These are phyloP conservation scores for Crenichthys baileyi DNA, from an alignment of 2,797 vertebrate genomes.

Conservation along the genomic window DNA sequence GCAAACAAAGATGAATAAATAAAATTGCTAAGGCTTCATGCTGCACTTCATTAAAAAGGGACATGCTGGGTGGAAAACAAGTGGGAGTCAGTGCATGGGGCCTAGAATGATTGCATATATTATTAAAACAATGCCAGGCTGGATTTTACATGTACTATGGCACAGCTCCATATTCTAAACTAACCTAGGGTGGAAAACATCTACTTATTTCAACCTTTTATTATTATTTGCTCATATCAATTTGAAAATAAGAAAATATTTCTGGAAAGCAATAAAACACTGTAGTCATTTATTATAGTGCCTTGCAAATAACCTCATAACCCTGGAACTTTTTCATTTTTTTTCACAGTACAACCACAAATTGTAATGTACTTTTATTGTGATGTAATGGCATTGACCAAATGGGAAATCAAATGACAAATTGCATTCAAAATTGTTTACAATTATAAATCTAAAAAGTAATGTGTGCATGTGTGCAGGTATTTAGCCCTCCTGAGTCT, in stretches of 20 bases:
- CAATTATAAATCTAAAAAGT: not conserved
- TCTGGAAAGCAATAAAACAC: not conserved
- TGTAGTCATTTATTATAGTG: not conserved
- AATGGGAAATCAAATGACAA: not conserved
- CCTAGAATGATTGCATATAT: not conserved
- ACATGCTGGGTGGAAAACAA: not conserved
- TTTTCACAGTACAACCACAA: not conserved
- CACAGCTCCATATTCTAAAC: not conserved
- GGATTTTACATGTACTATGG: not conserved
- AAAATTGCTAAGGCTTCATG: not conserved
- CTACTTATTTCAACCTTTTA: not conserved
- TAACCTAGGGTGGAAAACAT: not conserved
- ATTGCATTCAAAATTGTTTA: not conserved
- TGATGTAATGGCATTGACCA: not conserved
- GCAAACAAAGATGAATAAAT: not conserved
- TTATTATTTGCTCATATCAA: constrained; percentile 1
- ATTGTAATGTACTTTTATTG: not conserved
- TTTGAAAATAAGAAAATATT: not conserved
- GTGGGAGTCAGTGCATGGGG: not conserved
- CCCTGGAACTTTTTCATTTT: not conserved
- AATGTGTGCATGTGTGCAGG: not conserved
- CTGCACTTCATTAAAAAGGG: constrained; percentile 2
- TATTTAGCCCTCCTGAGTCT: not conserved
- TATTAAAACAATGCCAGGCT: not conserved
- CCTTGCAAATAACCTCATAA: not conserved